A percentile compares a stretch with the other conserved stretches of the same genome.
Evolutionary conservation across 2,113 vertebrate species (phyloP).

Genomic region (Rhinichthys klamathensis): DNA sequence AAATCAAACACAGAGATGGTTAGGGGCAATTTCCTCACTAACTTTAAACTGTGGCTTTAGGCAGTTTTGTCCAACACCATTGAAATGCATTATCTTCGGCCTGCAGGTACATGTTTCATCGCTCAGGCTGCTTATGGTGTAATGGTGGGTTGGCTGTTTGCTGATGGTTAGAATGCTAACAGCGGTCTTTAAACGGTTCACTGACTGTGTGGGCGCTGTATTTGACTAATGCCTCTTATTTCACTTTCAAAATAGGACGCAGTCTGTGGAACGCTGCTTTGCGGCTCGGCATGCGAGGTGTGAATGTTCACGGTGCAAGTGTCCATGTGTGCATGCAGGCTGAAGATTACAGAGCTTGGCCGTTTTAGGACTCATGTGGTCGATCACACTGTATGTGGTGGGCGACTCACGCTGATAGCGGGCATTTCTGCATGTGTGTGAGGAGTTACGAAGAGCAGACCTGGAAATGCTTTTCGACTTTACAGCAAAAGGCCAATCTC

Average conservation of each 20-base stretch:
- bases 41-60: constrained; percentile 26
- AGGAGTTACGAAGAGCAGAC: neutral
- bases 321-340: neutral
- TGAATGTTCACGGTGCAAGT: constrained; percentile 47
- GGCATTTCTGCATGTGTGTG: constrained; percentile 10
- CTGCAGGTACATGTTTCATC: constrained; percentile 36
- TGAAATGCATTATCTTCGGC: constrained; percentile 40
- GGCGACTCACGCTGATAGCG: constrained; percentile 34
- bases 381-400: constrained; percentile 20
- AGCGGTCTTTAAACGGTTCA: constrained; percentile 44
- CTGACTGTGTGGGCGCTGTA: constrained; percentile 50
- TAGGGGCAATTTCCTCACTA: constrained; percentile 21
- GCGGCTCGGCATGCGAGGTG: constrained; percentile 7
- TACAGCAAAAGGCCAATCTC: constrained; percentile 24
- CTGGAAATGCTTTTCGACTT: neutral
- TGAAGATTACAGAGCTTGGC: constrained; percentile 37
- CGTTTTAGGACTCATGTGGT: constrained; percentile 18
- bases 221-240: constrained; percentile 59
- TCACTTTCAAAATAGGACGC: constrained; percentile 53
- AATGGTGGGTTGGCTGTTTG: constrained; percentile 52
- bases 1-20: constrained; percentile 31
- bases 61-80: constrained; percentile 19
- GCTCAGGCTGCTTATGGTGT: constrained; percentile 36
- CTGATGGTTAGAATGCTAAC: constrained; percentile 49
- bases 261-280: constrained; percentile 49